These are phyloP conservation scores for Tinea trinotella DNA, from an alignment of 2,888 invertebrate genomes.

Conservation along the genomic window DNA sequence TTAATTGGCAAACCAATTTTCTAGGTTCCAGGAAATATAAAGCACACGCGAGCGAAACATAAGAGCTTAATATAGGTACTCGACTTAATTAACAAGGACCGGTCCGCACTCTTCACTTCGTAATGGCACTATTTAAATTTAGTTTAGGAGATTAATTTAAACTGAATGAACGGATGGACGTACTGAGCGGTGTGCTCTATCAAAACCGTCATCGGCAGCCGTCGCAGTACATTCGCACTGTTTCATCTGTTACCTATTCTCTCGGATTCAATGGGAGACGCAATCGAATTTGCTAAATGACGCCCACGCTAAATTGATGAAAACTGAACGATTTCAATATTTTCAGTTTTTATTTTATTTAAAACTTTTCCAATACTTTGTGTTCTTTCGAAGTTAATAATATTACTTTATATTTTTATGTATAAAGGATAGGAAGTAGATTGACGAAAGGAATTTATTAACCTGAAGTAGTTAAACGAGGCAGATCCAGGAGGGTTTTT, in stretches of 20 bases:
- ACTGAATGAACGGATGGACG: constrained; percentile 31
- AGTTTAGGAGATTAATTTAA: constrained; percentile 63
- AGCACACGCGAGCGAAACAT: constrained; percentile 13
- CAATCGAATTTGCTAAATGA: constrained; percentile 66
- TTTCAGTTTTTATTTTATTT: too few relatives aligned
- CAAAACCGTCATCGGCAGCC: constrained; percentile 57
- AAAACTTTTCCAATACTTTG: too few relatives aligned
- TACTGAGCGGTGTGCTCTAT: constrained; percentile 34
- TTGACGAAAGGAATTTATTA: too few relatives aligned
- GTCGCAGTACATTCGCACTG: constrained; percentile 36
- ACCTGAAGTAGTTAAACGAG: too few relatives aligned
- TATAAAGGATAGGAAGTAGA: too few relatives aligned
- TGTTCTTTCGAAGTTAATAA: too few relatives aligned
- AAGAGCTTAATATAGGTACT: constrained; percentile 10
- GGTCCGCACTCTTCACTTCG: constrained; percentile 23
- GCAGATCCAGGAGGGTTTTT: too few relatives aligned
- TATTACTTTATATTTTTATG: too few relatives aligned
- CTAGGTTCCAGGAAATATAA: constrained; percentile 4
- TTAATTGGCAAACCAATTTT: constrained; percentile 2
- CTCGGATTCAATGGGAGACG: constrained; percentile 42
- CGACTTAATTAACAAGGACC: constrained; percentile 14
- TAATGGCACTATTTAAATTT: constrained; percentile 53
- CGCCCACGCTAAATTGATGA: constrained; percentile 59
- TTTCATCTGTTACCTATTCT: constrained; percentile 26
- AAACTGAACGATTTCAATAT: constrained; percentile 63